Evolutionary conservation across 2,888 invertebrate genomes (phyloP).

Genomic region (Sericinus montela): DNA sequence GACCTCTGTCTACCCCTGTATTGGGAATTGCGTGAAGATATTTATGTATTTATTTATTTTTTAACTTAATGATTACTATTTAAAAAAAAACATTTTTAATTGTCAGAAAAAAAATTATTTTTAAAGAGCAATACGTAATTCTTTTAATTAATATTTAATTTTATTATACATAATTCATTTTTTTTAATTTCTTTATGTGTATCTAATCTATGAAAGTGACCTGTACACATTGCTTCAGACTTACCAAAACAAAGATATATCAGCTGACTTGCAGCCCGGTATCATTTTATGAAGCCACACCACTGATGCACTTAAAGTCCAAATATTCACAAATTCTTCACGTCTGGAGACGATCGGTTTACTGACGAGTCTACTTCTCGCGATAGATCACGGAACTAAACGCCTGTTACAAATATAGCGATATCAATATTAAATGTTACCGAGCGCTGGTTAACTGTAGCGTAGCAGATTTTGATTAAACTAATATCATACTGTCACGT

Average conservation of each 20-base stretch:
- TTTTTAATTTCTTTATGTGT: too few species aligned
- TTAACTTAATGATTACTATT: too few species aligned
- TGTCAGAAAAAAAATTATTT: too few species aligned
- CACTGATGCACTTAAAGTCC: background rate
- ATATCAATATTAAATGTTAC: background rate
- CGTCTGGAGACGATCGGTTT: background rate
- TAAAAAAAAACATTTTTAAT: too few species aligned
- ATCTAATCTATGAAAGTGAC: too few species aligned
- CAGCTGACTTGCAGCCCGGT: background rate
- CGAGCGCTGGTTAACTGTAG: background rate
- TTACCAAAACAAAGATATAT: background rate
- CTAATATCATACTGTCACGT: background rate
- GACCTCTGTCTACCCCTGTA: too few species aligned
- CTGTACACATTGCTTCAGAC: background rate
- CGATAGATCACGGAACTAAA: background rate
- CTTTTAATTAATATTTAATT: too few species aligned
- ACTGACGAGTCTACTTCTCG: background rate
- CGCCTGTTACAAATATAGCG: background rate
- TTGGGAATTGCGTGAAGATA: too few species aligned
- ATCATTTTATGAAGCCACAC: background rate
- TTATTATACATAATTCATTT: too few species aligned
- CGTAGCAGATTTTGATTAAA: background rate
- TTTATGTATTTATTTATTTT: too few species aligned
- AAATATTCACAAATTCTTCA: background rate
- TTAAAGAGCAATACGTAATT: too few species aligned